Base-by-base conservation (phyloP, 2,797 vertebrate genomes). In the Emydoidea blandingii region DNA sequence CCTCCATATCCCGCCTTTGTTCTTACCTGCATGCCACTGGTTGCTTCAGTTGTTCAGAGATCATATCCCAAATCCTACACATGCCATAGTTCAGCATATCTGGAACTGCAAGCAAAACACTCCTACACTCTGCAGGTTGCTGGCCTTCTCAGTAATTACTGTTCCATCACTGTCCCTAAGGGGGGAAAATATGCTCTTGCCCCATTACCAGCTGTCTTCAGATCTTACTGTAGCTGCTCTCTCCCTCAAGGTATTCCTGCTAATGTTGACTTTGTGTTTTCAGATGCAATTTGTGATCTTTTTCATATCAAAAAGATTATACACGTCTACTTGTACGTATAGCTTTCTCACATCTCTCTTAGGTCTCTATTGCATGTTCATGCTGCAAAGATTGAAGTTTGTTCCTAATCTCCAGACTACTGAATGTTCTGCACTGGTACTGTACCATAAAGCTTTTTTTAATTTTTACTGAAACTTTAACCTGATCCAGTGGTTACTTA, bases 171-270 rank as follows among this genome's bases (percentile, higher is more conserved):
- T 41, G 5, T 88, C 95, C 92, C 88, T 81, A 53, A 86, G 83
- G 44, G 5, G 41, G 53, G 79, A 54, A 54, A 6, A 93, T 94
- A 91, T 91, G 62, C 83, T 91, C 29, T 91, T 95, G 90, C 50
- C 90, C 96, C 90, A 92, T 96, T 93, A 91, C 80, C 94, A 91
- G 87, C 90, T 95, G 83, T 96, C 90, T 94, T 95, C 93, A 68
- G 62, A 91, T 91, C 92, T 94, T 92, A 93, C 82, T 68, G 52
- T 87, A 93, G 89, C 50, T 92, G 81, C 47, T 16, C 3, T 93
- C 44, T 92, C 87, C 92, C 86, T 91, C 0, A 0, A 95, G 94
- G 79, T 90, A 80, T 54, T 93, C 86, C 87, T 95, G 68, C 56
- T 91, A 81, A 83, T 79, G 85, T 76, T 92, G 89, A 96, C 93